Evolutionary conservation across 2,113 vertebrate genomes (phyloP), one percentile per base, ranked within the genome.

Genomic region (Podarcis cretensis): DNA sequence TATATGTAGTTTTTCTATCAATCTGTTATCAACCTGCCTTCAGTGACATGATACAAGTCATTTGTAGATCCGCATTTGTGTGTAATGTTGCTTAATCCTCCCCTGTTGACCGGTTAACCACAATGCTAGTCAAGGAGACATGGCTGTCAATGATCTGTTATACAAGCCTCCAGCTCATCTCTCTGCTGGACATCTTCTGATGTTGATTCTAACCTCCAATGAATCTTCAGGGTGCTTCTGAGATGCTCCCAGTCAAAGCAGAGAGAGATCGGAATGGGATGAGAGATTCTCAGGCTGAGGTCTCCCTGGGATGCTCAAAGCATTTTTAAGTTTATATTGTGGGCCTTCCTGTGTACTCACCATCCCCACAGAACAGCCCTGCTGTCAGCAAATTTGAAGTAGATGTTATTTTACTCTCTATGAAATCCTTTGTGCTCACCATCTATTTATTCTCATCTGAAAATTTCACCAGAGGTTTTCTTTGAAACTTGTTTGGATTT

Each of bases 331-430:
- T 93, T 95, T 95, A 18, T 92, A 81, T 92, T 94, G 83, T 68
- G 77, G 40, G 77, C 43, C 79, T 94, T 92, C 79, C 90, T 91
- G 35, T 94, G 79, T 81, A 87, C 86, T 96, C 2, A 4, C 89
- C 83, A 92, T 86, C 77, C 84, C 78, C 90, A 66, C 91, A 93
- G 92, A 84, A 88, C 90, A 93, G 88, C 82, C 88, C 66, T 92
- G 81, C 89, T 93, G 91, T 95, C 94, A 95, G 74, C 90, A 88
- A 83, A 92, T 95, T 86, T 90, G 43, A 94, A 89, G 18, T 88
- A 91, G 93, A 92, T 95, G 87, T 82, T 91, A 12, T 95, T 95
- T 91, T 93, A 93, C 88, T 30, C 3, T 2, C 80, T 89, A 23
- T 88, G 74, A 78, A 82, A 1, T 85, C 76, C 81, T 89, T 71